phyloP scores from a whole-genome alignment of 2,797 vertebrate genomes.

The Rhadinocentrus ornatus region DNA sequence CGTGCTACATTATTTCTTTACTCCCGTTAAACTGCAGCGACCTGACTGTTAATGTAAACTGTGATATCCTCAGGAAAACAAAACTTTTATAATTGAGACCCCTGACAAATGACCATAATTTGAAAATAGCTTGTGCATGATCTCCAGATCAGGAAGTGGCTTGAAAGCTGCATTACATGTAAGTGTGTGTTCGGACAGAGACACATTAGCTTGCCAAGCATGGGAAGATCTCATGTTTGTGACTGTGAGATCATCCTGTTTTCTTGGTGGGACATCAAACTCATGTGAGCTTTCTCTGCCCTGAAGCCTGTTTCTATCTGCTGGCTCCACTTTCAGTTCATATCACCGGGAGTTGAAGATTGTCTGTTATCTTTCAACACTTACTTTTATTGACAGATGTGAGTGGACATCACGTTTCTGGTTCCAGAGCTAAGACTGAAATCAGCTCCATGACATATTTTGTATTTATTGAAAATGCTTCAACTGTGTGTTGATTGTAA shows the following conservation, averaged over 20 bases:
- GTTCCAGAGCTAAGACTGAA: constrained; percentile 20
- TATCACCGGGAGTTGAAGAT: constrained; percentile 41
- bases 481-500: not conserved
- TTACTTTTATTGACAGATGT: constrained; percentile 57
- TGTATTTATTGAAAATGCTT: not conserved
- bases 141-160: constrained; percentile 33
- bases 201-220: constrained; percentile 29
- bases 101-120: not conserved
- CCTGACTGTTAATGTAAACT: not conserved
- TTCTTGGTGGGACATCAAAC: constrained; percentile 2
- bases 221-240: constrained; percentile 30
- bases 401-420: constrained; percentile 61
- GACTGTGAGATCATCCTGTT: constrained; percentile 15
- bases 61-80: not conserved
- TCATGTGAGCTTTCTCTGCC: not conserved
- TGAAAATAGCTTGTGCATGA: constrained; percentile 34
- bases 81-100: not conserved
- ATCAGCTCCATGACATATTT: constrained; percentile 8
- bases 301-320: not conserved
- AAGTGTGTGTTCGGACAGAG: constrained; percentile 20
- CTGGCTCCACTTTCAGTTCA: constrained; percentile 12
- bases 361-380: constrained; percentile 70
- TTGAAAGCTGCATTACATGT: constrained; percentile 26
- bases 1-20: not conserved
- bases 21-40: not conserved